phyloP scores from a whole-genome alignment of 64 coral and sea anemone species.

The Porites australiensis region DNA sequence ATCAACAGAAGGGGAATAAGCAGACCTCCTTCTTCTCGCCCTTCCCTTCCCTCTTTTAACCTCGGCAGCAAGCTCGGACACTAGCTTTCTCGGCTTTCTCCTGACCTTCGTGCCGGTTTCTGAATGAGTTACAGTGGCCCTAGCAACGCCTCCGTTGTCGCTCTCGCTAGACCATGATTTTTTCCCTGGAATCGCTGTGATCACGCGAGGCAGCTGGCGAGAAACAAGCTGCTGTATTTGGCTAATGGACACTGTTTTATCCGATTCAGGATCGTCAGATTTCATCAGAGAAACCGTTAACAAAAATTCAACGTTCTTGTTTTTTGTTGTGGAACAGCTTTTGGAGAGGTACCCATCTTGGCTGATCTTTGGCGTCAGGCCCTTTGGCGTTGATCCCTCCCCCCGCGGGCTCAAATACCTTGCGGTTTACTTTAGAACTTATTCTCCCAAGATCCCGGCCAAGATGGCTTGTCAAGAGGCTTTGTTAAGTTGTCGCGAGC shows the following conservation, averaged over 20 bases:
- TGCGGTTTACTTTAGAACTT: neutral
- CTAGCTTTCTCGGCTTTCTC: constrained; percentile 1
- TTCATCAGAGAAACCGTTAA: neutral
- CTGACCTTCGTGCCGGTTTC: neutral
- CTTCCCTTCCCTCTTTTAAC: constrained; percentile 24
- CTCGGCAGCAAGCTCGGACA: constrained; percentile 42
- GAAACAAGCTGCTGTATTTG: constrained; percentile 45
- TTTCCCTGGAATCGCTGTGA: neutral
- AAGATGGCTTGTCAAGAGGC: neutral
- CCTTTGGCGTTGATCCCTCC: neutral
- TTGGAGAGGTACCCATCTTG: neutral
- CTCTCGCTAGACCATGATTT: neutral
- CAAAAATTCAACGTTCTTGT: neutral
- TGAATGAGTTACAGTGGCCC: constrained; percentile 50
- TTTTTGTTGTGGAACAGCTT: too few relatives aligned
- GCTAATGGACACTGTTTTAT: constrained; percentile 42
- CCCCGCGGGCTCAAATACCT: neutral
- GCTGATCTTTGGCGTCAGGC: too few relatives aligned
- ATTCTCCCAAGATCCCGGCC: neutral
- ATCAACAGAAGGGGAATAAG: constrained; percentile 51
- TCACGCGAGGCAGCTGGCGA: constrained; percentile 9
- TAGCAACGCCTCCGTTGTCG: constrained; percentile 45
- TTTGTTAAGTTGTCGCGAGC: too few relatives aligned
- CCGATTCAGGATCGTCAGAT: constrained; percentile 15
- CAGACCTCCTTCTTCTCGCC: constrained; percentile 17